phyloP scores from a whole-genome alignment of 2,113 vertebrate species.

The Cyphomyrus plagiostoma region DNA sequence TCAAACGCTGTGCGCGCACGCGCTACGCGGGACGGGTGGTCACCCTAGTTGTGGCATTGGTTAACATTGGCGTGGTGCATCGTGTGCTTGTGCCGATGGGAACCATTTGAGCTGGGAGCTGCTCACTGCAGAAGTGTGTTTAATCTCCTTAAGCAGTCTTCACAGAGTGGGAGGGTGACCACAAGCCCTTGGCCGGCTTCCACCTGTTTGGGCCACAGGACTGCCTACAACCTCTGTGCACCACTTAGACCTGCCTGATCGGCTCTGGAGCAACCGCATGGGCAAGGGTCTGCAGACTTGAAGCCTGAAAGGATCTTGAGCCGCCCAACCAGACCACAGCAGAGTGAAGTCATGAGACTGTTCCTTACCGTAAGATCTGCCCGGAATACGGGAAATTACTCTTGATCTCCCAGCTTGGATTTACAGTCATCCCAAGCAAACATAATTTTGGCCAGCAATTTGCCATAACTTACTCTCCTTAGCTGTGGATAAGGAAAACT shows the following conservation, averaged over 20 bases:
- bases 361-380: conserved; percentile 48
- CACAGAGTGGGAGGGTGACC: conserved; percentile 31
- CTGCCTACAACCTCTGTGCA: conserved; percentile 54
- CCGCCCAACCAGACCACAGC: conserved; percentile 36
- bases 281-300: conserved; percentile 37
- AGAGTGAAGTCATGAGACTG: conserved; percentile 53
- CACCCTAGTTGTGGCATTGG: neutral
- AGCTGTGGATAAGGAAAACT: neutral
- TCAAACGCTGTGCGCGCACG: no score
- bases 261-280: conserved; percentile 57
- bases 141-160: conserved; percentile 15
- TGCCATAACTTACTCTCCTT: neutral
- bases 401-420: conserved; percentile 35
- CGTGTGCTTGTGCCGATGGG: neutral
- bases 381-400: conserved; percentile 55
- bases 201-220: conserved; percentile 39
- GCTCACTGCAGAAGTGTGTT: neutral
- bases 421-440: conserved; percentile 11
- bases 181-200: conserved; percentile 53
- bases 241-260: conserved; percentile 54
- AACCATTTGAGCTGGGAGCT: neutral
- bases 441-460: neutral
- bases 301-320: conserved; percentile 37
- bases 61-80: neutral
- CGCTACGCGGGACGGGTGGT: no score